Evolutionary conservation across 2,113 vertebrate species (phyloP).

Genomic region (Ceuthmochares aereus): DNA sequence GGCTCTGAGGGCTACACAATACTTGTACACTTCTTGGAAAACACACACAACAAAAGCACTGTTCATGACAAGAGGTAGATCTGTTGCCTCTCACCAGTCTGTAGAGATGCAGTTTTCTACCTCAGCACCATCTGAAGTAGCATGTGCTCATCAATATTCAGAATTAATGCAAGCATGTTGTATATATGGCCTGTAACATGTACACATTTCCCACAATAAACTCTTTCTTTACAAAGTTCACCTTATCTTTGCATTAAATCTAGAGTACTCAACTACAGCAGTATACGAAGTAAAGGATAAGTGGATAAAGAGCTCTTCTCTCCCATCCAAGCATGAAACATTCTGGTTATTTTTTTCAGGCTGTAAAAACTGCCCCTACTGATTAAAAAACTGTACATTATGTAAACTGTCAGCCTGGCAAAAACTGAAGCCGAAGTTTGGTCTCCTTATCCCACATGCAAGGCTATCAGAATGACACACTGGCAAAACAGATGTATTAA

Average conservation of each 20-base stretch:
- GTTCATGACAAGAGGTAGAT: not conserved
- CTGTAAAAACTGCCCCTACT: not conserved
- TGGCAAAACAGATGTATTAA: not conserved
- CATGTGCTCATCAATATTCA: not conserved
- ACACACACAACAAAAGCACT: not conserved
- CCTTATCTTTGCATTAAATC: not conserved
- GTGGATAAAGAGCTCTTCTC: not conserved
- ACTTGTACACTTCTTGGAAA: not conserved
- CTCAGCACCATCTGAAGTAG: not conserved
- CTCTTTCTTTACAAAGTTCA: not conserved
- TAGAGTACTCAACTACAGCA: not conserved
- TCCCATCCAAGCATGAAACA: not conserved
- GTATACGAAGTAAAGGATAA: not conserved
- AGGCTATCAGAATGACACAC: fast-evolving
- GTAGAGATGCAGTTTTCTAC: not conserved
- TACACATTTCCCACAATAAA: not conserved
- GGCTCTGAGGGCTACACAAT: not conserved
- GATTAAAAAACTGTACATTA: not conserved
- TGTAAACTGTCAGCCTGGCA: not conserved
- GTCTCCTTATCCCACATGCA: not conserved
- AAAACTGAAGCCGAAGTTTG: not conserved
- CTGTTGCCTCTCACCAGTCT: not conserved
- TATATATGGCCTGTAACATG: not conserved
- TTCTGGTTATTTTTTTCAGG: not conserved
- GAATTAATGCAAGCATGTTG: not conserved